Evolutionary conservation across 2,113 vertebrate genomes (phyloP).

Genomic region (Tonatia bakeri): DNA sequence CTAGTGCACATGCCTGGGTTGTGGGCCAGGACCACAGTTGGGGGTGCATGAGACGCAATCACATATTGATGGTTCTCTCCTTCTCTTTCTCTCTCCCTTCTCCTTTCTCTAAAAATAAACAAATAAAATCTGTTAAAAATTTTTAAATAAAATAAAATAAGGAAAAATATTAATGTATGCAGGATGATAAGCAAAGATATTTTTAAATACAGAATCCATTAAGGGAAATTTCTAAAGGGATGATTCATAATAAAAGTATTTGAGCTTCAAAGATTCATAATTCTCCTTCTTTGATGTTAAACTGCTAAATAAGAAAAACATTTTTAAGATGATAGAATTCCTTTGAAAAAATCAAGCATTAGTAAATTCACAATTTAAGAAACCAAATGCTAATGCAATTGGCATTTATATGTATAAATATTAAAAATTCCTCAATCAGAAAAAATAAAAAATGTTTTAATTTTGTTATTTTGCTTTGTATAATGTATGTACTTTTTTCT

Average conservation of each 20-base stretch:
- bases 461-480: background rate
- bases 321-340: background rate
- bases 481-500: background rate
- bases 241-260: background rate
- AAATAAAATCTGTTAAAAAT: no score
- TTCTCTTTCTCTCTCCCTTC: no score
- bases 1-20: no score
- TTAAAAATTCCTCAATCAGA: background rate
- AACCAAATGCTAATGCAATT: background rate
- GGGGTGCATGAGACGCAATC: no score
- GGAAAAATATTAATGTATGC: background rate
- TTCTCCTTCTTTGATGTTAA: background rate
- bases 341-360: background rate
- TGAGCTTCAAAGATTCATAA: background rate
- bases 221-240: background rate
- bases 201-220: background rate
- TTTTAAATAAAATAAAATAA: background rate
- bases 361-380: background rate
- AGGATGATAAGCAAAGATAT: background rate
- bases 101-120: no score
- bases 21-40: no score
- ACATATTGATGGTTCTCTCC: no score
- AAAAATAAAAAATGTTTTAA: background rate
- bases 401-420: background rate
- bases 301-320: background rate